Percentiles rank a stretch among this genome's conserved stretches.
These are phyloP conservation scores for Entelurus aequoreus DNA, from an alignment of 2,113 vertebrate genomes.

Conservation along the genomic window DNA sequence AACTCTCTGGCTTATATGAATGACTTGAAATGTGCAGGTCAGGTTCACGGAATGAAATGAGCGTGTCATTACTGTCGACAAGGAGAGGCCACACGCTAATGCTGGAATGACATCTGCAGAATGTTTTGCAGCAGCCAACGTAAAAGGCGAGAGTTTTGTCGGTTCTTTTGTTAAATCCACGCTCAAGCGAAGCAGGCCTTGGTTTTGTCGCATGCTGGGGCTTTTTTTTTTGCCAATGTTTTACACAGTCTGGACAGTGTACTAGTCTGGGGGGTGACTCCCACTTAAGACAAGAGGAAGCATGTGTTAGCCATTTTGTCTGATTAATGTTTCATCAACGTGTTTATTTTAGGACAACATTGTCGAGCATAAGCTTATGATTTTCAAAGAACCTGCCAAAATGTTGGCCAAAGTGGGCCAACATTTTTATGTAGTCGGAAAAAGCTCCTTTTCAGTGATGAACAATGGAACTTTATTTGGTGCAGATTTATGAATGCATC, in stretches of 20 bases:
- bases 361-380: constrained; percentile 24
- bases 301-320: constrained; percentile 62
- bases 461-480: constrained; percentile 32
- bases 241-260: constrained; percentile 42
- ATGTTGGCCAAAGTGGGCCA: constrained; percentile 4
- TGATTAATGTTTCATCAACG: constrained; percentile 67
- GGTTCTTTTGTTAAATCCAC: constrained; percentile 33
- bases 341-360: constrained; percentile 52
- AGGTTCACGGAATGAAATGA: constrained; percentile 47
- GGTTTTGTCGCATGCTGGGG: constrained; percentile 48
- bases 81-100: constrained; percentile 27
- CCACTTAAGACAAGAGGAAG: constrained; percentile 47
- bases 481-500: constrained; percentile 38
- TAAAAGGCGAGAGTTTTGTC: constrained; percentile 19
- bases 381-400: constrained; percentile 26
- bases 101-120: constrained; percentile 54
- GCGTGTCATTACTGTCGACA: constrained; percentile 60
- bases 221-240: constrained; percentile 44
- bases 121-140: constrained; percentile 50
- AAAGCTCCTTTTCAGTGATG: constrained; percentile 16
- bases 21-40: constrained; percentile 55
- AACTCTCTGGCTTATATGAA: constrained; percentile 48
- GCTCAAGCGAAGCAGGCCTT: constrained; percentile 47
- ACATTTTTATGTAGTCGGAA: constrained; percentile 12
- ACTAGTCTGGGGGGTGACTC: constrained; percentile 15